Evolutionary conservation across 2,797 vertebrate species (phyloP).

Genomic region (Choloepus didactylus): DNA sequence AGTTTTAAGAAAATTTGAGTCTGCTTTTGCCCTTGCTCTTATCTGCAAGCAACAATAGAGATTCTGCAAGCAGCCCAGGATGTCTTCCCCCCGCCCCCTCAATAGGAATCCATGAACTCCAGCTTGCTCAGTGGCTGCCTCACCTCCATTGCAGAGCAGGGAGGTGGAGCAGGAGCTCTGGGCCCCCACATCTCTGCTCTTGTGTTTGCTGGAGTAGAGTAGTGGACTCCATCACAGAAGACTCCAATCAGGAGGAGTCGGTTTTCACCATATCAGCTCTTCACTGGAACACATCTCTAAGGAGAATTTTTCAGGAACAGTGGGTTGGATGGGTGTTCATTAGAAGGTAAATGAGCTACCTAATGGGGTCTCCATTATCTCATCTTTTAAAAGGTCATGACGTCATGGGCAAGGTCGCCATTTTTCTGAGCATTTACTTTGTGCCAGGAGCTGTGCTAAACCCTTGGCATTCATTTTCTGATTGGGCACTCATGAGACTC

Average conservation of each 20-base stretch:
- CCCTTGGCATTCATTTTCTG: background rate
- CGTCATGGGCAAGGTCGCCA: background rate
- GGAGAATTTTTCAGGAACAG: background rate
- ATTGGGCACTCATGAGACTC: background rate
- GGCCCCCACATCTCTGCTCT: background rate
- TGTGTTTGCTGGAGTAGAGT: background rate
- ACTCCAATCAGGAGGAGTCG: background rate
- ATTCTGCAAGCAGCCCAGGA: background rate
- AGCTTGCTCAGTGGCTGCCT: background rate
- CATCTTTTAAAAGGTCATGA: background rate
- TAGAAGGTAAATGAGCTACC: background rate
- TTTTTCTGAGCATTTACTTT: background rate
- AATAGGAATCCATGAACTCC: background rate
- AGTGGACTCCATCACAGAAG: background rate
- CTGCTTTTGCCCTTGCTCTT: conserved; percentile 34
- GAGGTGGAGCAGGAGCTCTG: background rate
- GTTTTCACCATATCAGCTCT: background rate
- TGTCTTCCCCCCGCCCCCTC: too few species aligned
- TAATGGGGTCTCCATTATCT: background rate
- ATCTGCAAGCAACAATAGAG: background rate
- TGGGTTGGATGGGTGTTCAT: background rate
- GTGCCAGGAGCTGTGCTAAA: background rate
- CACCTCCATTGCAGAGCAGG: rapidly evolving
- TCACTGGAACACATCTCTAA: background rate
- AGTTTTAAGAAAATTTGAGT: background rate